These are phyloP conservation scores for Danio kyathit DNA, from an alignment of 2,797 vertebrate genomes.

Conservation along the genomic window DNA sequence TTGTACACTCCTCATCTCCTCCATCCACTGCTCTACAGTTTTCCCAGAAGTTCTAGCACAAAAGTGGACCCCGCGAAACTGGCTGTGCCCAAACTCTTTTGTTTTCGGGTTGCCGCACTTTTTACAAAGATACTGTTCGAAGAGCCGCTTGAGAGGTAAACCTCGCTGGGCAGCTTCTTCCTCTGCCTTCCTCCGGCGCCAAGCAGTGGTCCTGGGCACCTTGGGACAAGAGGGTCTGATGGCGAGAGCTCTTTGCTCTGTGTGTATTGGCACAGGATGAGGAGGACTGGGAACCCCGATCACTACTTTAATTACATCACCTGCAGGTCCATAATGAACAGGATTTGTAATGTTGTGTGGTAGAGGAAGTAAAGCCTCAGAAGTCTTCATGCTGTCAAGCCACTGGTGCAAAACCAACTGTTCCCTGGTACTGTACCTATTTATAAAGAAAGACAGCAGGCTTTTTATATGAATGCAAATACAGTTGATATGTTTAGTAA, in stretches of 20 bases:
- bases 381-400: neutral
- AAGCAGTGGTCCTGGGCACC: conserved; percentile 27
- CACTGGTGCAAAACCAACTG: conserved; percentile 1
- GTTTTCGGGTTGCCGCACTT: conserved; percentile 47
- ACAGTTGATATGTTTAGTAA: neutral
- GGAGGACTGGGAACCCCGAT: neutral
- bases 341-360: neutral
- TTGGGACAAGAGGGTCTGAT: neutral
- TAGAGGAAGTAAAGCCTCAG: neutral
- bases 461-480: neutral
- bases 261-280: neutral
- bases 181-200: conserved; percentile 21
- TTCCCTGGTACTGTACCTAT: conserved; percentile 22
- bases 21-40: conserved; percentile 28
- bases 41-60: conserved; percentile 32
- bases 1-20: conserved; percentile 25
- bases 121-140: conserved; percentile 32
- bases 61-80: conserved; percentile 22
- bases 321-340: neutral
- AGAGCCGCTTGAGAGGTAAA: conserved; percentile 2
- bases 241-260: neutral
- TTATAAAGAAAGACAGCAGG: neutral
- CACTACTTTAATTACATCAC: conserved; percentile 18
- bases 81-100: conserved; percentile 46
- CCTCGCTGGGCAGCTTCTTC: conserved; percentile 14